Base-by-base conservation (phyloP, 2,797 vertebrate species). In the Pseudopleuronectes americanus region DNA sequence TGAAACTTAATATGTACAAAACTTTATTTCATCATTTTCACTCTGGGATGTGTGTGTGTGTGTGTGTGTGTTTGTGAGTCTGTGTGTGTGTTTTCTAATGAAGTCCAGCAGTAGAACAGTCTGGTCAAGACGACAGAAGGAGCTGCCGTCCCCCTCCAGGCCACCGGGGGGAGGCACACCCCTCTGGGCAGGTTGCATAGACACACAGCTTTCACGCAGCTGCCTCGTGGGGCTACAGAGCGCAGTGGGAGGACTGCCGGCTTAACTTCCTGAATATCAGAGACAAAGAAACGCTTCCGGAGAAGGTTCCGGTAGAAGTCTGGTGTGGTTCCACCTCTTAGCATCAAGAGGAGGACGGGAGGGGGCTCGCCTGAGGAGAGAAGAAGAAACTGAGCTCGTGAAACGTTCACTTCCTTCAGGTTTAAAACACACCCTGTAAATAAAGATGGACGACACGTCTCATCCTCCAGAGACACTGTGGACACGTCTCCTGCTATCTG, bases 251-350 rank as follows among this genome's bases (percentile, higher is more conserved):
- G 95, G 94, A 96, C 86, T 84, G 95, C 94, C 95, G 92, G 95
- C 94, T 96, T 96, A 94, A 95, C 95, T 96, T 98, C 96, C 97
- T 97, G 97, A 99, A 99, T 96, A 97, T 96, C 96, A 97, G 96
- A 96, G 41, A 60, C 23, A 64, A 49, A 36, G 56, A 26, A 64
- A 53, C 28, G 56, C 52, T 81, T 83, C 70, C 17, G 58, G 73
- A 73, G 93, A 91, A 92, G 93, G 72, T 77, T 84, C 75, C 12
- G 33, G 23, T 62, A 81, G 67, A 66, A 81, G 86, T 91, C 87
- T 76, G 22, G 74, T 80, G 79, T 92, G 93, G 93, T 94, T 93
- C 92, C 95, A 96, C 94, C 94, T 92, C 93, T 89, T 74, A 77
- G 91, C 94, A 95, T 98, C 96, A 98, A 94, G 96, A 97, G 79